Evolutionary conservation across 2,797 vertebrate genomes (phyloP).

Genomic region (Arnoldichthys spilopterus): DNA sequence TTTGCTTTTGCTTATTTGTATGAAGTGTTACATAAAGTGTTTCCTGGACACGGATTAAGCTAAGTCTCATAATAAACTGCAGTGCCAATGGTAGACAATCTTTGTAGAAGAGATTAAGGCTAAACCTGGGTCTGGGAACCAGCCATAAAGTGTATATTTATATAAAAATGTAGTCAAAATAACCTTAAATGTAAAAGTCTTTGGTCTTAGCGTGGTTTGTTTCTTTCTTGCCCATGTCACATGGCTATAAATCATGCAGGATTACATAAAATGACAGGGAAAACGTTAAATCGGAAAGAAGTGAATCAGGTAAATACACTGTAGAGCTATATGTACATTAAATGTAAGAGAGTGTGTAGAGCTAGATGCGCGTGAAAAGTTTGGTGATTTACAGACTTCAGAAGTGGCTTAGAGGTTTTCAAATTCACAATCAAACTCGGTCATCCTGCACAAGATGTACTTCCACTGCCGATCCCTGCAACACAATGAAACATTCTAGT

Average conservation of each 20-base stretch:
- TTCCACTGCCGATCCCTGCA: constrained; percentile 98
- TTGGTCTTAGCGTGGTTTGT: neutral
- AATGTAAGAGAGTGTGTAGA: neutral
- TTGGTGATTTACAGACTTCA: constrained; percentile 21
- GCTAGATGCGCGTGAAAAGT: neutral
- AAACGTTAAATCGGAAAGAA: neutral
- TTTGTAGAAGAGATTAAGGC: neutral
- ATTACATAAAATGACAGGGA: constrained; percentile 14
- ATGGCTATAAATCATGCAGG: constrained; percentile 29
- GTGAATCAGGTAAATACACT: neutral
- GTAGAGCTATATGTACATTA: constrained; percentile 24
- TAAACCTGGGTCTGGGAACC: neutral
- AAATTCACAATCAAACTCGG: constrained; percentile 92
- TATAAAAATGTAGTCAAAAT: neutral
- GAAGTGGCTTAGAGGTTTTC: constrained; percentile 79
- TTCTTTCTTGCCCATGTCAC: neutral
- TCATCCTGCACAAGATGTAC: constrained; percentile 97
- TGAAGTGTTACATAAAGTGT: neutral
- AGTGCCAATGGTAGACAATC: neutral
- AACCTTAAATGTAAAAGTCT: neutral
- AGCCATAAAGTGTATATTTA: neutral
- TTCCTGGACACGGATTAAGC: too few relatives aligned
- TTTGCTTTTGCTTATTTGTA: neutral
- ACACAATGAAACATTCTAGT: constrained; percentile 46
- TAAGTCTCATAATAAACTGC: neutral